phyloP scores from a whole-genome alignment of 2,113 vertebrate genomes.

The Elephas maximus region DNA sequence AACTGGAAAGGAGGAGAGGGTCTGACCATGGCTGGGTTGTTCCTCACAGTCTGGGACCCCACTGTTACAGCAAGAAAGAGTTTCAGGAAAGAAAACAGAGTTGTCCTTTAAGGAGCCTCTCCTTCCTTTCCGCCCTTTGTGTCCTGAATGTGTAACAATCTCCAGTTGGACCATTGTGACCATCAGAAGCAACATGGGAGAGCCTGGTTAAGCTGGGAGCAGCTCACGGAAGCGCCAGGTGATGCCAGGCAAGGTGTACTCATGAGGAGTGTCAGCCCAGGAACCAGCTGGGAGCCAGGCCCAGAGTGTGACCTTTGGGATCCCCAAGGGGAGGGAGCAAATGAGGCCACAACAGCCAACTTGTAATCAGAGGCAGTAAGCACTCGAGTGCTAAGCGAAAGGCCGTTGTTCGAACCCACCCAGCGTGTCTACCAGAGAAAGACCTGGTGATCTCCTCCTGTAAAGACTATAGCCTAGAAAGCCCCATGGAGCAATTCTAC shows the following conservation, averaged over 20 bases:
- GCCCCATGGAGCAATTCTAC: background rate
- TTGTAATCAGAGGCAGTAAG: background rate
- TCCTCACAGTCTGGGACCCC: background rate
- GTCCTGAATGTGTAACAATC: no score
- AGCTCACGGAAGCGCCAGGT: background rate
- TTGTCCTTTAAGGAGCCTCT: background rate
- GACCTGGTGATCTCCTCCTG: background rate
- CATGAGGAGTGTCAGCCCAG: background rate
- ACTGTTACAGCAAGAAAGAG: no score
- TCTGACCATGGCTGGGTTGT: background rate
- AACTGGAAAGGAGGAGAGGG: background rate
- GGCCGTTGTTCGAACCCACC: background rate
- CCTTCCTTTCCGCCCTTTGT: no score
- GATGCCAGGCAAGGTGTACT: no score
- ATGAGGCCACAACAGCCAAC: fast-evolving
- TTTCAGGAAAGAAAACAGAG: background rate
- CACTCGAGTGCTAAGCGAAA: background rate
- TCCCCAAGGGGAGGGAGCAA: background rate
- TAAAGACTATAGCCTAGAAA: background rate
- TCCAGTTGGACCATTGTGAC: background rate
- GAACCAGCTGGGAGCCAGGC: background rate
- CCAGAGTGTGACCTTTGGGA: background rate
- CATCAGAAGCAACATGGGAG: background rate
- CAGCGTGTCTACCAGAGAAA: background rate
- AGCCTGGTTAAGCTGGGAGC: background rate